Percentiles rank a stretch among this genome's conserved stretches.
Evolutionary conservation across 2,113 vertebrate species (phyloP).

Genomic region (Petrocephalus microphthalmus): DNA sequence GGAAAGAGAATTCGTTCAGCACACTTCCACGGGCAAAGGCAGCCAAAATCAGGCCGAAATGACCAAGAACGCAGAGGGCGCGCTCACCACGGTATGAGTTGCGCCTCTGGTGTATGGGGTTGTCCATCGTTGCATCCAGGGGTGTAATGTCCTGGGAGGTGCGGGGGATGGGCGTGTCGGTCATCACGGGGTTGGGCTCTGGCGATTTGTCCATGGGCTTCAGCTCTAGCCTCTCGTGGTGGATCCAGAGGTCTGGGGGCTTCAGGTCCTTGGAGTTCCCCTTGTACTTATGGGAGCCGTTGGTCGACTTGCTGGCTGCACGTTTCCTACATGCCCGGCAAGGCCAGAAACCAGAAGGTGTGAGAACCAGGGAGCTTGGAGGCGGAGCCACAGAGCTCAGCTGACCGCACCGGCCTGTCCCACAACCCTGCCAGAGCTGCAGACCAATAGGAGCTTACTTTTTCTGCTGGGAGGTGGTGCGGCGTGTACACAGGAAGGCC

Average conservation of each 20-base stretch:
- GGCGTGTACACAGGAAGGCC: conserved; percentile 86
- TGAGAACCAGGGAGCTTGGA: background rate
- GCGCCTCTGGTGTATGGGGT: conserved; percentile 82
- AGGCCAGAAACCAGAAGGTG: background rate
- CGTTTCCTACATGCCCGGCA: conserved; percentile 69
- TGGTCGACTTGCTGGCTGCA: conserved; percentile 88
- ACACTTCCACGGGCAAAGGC: background rate
- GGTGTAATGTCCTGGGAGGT: conserved; percentile 94
- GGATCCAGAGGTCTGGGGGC: conserved; percentile 96
- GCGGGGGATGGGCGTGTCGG: conserved; percentile 90
- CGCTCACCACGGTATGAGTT: conserved; percentile 90
- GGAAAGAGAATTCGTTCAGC: background rate
- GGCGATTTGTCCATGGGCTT: conserved; percentile 97
- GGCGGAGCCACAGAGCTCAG: background rate
- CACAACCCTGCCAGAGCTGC: background rate
- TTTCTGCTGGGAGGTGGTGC: conserved; percentile 90
- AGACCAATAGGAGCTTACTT: conserved; percentile 64
- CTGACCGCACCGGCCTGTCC: background rate
- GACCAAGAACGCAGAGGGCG: background rate
- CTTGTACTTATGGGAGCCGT: conserved; percentile 96
- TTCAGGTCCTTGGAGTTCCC: conserved; percentile 95
- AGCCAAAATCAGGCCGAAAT: background rate
- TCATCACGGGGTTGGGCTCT: conserved; percentile 93
- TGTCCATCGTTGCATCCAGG: conserved; percentile 79
- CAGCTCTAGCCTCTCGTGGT: conserved; percentile 91